Percentiles rank a stretch among this genome's conserved stretches.
phyloP scores from a whole-genome alignment of 2,113 vertebrate species.

The Lanius ludovicianus region DNA sequence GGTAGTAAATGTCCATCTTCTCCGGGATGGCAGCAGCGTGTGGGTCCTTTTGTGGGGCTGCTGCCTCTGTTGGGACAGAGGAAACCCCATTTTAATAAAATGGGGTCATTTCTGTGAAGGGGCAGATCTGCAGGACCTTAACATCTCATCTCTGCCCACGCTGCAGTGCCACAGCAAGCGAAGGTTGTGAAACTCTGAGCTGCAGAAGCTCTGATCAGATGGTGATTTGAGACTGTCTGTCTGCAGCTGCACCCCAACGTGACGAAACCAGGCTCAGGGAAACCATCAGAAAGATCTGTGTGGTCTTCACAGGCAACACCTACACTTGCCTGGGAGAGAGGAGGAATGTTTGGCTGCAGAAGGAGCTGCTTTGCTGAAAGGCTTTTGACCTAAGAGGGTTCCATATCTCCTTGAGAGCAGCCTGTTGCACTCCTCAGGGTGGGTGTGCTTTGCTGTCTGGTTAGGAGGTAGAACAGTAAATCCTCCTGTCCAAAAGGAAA shows the following conservation, averaged over 20 bases:
- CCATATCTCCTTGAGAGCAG: not conserved
- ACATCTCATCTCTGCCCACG: not conserved
- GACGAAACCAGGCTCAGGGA: not conserved
- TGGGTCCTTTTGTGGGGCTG: not conserved
- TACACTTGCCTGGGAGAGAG: not conserved
- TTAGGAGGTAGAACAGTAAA: conserved; percentile 16
- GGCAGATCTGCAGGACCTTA: not conserved
- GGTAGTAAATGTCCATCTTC: not conserved
- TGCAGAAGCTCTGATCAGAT: not conserved
- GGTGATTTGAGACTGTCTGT: not conserved
- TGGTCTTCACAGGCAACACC: not conserved
- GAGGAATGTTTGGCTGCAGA: not conserved
- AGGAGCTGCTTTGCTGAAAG: not conserved
- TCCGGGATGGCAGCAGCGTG: not conserved
- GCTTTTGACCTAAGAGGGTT: not conserved
- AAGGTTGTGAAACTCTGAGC: not conserved
- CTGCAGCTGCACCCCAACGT: not conserved
- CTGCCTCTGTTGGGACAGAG: not conserved
- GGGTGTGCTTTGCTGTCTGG: not conserved
- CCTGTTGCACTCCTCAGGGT: not conserved
- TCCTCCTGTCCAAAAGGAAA: not conserved
- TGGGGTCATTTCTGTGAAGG: fast-evolving
- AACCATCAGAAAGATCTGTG: not conserved
- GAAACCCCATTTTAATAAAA: not conserved
- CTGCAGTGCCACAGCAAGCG: not conserved